Base-by-base conservation (phyloP, 2,113 vertebrate genomes). In the Lanius collurio region DNA sequence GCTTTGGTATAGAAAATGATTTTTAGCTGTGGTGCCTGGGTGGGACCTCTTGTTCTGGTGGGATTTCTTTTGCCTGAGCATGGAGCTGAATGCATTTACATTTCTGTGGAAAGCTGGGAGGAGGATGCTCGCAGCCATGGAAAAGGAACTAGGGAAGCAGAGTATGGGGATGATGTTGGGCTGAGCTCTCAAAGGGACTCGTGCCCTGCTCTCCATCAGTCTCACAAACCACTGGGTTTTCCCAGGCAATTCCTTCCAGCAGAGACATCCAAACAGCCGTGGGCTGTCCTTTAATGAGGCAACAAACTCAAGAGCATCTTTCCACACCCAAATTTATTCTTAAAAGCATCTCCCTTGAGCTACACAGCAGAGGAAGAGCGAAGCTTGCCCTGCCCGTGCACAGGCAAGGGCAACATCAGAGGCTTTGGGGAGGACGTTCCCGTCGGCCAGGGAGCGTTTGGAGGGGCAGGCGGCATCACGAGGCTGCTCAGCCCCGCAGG, bases 371-470 rank as follows among this genome's bases (percentile, higher is more conserved):
- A 33, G 49, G 37, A 76, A 76, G 26, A 46, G 39, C 60, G 39
- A 55, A 71, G 56, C 62, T 27, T 41, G 69, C 46, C 60, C 50
- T 64, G 50, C 23, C 37, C 0, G 0, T 21, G 6, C 65, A 3
- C 5, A 39, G 68, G 81, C 69, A 35, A 4, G 24, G 77, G 44
- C 52, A 59, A 42, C 84, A 81, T 28, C 60, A 33, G 56, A 91
- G 52, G 27, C 69, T 52, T 15, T 10, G 64, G n/a, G 86, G 12
- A 88, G 65, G 71, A 57, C 30, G 77, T 5, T 86, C 31, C 79
- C 53, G 3, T 15, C 0, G 5, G 69, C 14, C 55, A 47, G 31
- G 21, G 37, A 78, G 33, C 0, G 0, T 37, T 31, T 35, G n/a
- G 13, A 6, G 6, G 52, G 57, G 30, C 15, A 1, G 21, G 63